Conservation (phyloP, 2,888 invertebrate species). For the Tribolium freemani region DNA sequence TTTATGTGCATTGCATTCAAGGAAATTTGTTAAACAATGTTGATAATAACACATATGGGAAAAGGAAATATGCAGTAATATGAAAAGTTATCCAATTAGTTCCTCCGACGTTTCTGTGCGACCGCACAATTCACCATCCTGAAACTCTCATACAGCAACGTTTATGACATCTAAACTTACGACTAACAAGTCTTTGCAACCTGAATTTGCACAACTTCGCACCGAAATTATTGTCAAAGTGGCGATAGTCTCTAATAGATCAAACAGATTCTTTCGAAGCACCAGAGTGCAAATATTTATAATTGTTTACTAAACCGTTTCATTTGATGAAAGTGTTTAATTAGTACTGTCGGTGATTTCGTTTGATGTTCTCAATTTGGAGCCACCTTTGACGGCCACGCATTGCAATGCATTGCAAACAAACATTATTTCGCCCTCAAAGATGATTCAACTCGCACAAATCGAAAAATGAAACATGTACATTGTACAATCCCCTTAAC, state of each 20-base stretch:
- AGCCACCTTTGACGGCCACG: conserved; percentile 9
- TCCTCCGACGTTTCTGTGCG: conserved; percentile 7
- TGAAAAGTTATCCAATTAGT: conserved; percentile 34
- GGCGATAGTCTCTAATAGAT: neutral
- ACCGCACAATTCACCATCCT: conserved; percentile 10
- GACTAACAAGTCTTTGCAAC: conserved; percentile 21
- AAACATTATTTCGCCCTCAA: neutral
- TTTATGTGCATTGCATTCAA: neutral
- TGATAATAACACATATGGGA: conserved; percentile 5
- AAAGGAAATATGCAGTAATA: conserved; percentile 19
- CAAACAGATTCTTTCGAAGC: conserved; percentile 1
- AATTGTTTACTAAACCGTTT: conserved; percentile 10
- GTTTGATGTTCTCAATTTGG: conserved; percentile 21
- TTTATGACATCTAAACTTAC: conserved; percentile 26
- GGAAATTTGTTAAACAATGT: neutral
- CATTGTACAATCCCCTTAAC: neutral
- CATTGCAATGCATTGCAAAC: neutral
- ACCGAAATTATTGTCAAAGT: conserved; percentile 13
- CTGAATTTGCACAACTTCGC: conserved; percentile 16
- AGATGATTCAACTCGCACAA: neutral
- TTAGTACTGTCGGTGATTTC: conserved; percentile 4
- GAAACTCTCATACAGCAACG: conserved; percentile 1
- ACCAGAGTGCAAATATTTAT: conserved; percentile 6
- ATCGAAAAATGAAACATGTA: neutral
- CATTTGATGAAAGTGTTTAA: conserved; percentile 21